Conservation (phyloP, 2,113 vertebrate genomes). For the Desmodus rotundus region DNA sequence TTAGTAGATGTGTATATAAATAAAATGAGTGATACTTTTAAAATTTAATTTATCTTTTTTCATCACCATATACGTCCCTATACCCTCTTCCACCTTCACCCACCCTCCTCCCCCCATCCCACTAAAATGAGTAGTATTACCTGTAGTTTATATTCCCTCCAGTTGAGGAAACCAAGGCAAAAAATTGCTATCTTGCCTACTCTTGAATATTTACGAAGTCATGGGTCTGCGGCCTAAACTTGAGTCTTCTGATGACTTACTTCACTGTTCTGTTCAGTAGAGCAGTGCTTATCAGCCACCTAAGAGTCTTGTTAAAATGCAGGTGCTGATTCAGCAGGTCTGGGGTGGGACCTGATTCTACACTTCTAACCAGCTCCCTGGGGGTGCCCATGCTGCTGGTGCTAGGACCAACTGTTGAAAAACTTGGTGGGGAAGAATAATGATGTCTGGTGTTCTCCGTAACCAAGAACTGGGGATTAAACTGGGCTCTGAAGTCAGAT, state of each 20-base stretch:
- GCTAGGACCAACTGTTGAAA: not conserved
- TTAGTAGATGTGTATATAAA: not conserved
- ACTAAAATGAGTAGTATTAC: not conserved
- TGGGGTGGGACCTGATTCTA: not conserved
- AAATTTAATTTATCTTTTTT: no score
- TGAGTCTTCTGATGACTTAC: conserved; percentile 16
- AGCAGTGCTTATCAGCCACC: not conserved
- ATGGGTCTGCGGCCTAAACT: not conserved
- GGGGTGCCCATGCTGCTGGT: not conserved
- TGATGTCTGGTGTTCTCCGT: not conserved
- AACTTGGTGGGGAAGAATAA: not conserved
- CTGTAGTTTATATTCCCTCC: not conserved
- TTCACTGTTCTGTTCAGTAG: not conserved
- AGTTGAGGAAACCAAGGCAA: not conserved
- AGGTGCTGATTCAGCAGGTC: not conserved
- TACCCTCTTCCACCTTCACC: no score
- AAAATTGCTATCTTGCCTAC: not conserved
- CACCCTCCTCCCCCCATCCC: no score
- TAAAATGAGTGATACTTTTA: not conserved
- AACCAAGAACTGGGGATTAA: not conserved
- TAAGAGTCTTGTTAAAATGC: not conserved
- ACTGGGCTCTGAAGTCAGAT: not conserved
- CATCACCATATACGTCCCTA: no score
- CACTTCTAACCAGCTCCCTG: not conserved
- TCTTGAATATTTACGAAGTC: not conserved